Percentiles rank a stretch among this genome's conserved stretches.
Evolutionary conservation across 2,888 invertebrate species (phyloP).

Genomic region (Mamestra brassicae): DNA sequence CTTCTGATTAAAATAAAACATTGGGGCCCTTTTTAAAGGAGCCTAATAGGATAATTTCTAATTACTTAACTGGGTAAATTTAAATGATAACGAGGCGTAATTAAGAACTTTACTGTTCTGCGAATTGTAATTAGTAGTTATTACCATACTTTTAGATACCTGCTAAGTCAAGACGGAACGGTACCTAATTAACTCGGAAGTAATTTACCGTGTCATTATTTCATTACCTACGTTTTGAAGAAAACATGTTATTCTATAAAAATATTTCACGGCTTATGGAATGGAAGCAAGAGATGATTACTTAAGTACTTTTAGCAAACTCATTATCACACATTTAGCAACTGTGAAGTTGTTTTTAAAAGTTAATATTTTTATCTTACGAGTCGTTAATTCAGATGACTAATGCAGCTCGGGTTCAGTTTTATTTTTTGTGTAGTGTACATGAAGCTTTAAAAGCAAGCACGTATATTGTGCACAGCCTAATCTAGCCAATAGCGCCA

Average conservation of each 20-base stretch:
- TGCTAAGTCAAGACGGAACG: too few species aligned
- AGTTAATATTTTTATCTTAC: not conserved
- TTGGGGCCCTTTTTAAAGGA: conserved; percentile 4
- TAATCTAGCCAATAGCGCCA: too few species aligned
- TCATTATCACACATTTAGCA: conserved; percentile 11
- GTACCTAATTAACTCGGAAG: not conserved
- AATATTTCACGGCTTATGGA: not conserved
- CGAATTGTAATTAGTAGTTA: not conserved
- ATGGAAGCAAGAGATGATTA: not conserved
- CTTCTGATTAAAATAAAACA: conserved; percentile 1
- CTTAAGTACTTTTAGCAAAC: not conserved
- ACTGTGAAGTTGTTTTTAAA: not conserved
- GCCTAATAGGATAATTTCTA: not conserved
- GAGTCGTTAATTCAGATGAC: too few species aligned
- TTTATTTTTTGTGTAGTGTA: too few species aligned
- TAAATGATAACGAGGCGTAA: not conserved
- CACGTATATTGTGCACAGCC: too few species aligned
- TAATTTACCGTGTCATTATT: not conserved
- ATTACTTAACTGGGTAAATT: not conserved
- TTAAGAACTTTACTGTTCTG: not conserved
- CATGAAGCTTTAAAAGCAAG: too few species aligned
- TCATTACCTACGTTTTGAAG: too few species aligned
- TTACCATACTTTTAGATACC: not conserved
- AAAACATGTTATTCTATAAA: conserved; percentile 26
- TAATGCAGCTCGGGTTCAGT: too few species aligned